Base-by-base conservation (phyloP, 92 coral and sea anemone genomes). In the Siderastrea siderea region DNA sequence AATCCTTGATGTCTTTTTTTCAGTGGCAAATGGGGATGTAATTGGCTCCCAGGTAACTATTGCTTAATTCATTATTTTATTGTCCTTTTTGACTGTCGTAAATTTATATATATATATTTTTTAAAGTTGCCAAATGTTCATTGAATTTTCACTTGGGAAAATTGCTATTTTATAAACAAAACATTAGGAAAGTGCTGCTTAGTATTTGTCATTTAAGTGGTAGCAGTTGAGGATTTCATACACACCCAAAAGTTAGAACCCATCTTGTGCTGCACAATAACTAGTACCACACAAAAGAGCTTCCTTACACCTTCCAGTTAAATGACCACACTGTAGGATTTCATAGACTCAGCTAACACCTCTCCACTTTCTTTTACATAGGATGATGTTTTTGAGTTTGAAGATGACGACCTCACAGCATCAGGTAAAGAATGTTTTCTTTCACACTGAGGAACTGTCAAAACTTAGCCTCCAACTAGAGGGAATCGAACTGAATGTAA, bases 391-490 rank as follows among this genome's bases (percentile, higher is more conserved):
- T 95, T 94, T 68, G 98, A 96, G 51, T 89, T 75, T 43, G 99
- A 94, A 69, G 99, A 98, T 55, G 94, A 94, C 76, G 99, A 98
- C 46, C 88, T 98, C 55, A 96, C 95, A 15, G 99, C 99, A 6
- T 94, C 99, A 91, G 99, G 99, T 96, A 58, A 11, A 46, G 65
- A 2, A 48, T 45, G 49, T 10, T 16, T n/a, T 38, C 8, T 45
- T 71, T 6, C 19, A 6, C n/a, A 4, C 17, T 71, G 38, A 26
- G 38, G 38, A 26, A 26, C 38, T 26, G 38, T 26, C 38, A 26
- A 0, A 26, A 26, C 38, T 26, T 26, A 26, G 38, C 38, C 38
- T 26, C 38, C 38, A 26, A 26, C 0, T 26, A 26, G 0, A 26
- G 38, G 38, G 38, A 26, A 26, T 26, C 38, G 38, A 26, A 26